Evolutionary conservation across 2,888 invertebrate species (phyloP).

Genomic region (Galerucella calmariensis): DNA sequence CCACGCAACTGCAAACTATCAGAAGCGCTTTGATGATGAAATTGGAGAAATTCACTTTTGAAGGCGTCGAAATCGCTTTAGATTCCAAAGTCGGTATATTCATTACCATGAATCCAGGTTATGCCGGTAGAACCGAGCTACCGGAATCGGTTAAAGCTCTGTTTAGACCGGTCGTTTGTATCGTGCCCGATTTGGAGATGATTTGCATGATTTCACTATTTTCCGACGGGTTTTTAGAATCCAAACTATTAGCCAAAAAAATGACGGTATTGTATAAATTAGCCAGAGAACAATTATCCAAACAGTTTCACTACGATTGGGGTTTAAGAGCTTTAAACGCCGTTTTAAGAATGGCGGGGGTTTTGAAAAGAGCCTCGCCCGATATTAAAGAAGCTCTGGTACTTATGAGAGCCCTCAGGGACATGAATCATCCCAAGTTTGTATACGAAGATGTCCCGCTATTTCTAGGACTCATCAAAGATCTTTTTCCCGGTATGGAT

Average conservation of each 20-base stretch:
- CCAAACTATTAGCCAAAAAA: conserved; percentile 92
- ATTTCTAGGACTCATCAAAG: conserved; percentile 87
- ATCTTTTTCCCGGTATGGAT: conserved; percentile 90
- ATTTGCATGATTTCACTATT: conserved; percentile 93
- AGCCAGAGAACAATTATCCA: conserved; percentile 88
- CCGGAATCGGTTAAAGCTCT: conserved; percentile 93
- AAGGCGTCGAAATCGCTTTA: conserved; percentile 78
- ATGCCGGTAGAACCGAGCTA: conserved; percentile 90
- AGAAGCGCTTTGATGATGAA: conserved; percentile 83
- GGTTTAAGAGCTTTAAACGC: conserved; percentile 91
- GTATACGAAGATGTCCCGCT: conserved; percentile 91
- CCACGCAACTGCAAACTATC: conserved; percentile 90
- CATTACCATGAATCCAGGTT: conserved; percentile 96
- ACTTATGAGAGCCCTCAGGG: conserved; percentile 89
- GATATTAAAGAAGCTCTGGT: conserved; percentile 88
- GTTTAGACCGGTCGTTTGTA: conserved; percentile 92
- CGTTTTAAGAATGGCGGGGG: conserved; percentile 91
- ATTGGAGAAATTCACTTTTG: conserved; percentile 75
- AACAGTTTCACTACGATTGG: conserved; percentile 93
- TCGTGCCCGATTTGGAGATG: conserved; percentile 90
- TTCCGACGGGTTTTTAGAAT: conserved; percentile 90
- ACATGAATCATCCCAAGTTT: conserved; percentile 95
- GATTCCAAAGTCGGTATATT: conserved; percentile 91
- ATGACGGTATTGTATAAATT: conserved; percentile 92
- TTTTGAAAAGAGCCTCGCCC: conserved; percentile 81